phyloP scores from a whole-genome alignment of 2,113 vertebrate species.

The Dromas ardeola region DNA sequence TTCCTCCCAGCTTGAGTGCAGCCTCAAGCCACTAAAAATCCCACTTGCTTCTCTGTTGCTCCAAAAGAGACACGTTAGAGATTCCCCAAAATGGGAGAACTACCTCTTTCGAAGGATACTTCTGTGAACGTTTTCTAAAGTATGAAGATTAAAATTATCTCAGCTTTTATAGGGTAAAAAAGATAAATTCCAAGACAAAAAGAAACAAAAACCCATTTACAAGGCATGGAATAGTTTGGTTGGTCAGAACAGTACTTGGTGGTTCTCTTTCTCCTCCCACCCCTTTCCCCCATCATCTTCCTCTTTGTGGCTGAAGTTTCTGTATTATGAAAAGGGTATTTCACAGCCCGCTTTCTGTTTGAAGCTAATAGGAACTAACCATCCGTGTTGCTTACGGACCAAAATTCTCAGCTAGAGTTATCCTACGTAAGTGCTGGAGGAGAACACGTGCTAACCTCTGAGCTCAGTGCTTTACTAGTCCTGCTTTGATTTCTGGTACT shows the following conservation, averaged over 20 bases:
- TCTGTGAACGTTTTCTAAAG: not conserved
- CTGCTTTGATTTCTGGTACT: not conserved
- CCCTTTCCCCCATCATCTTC: accelerated
- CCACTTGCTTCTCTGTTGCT: not conserved
- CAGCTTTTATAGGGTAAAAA: not conserved
- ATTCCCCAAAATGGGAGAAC: not conserved
- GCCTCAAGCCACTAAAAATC: not conserved
- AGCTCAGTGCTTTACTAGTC: not conserved
- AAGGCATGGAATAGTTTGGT: not conserved
- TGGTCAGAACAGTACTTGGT: not conserved
- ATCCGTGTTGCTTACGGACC: not conserved
- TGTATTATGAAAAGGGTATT: not conserved
- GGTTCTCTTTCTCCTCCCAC: not conserved
- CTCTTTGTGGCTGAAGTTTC: not conserved
- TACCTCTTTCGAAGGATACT: not conserved
- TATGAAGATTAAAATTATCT: not conserved
- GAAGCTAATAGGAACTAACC: not conserved
- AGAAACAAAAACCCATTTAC: not conserved
- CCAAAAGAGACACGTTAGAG: not conserved
- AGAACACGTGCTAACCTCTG: not conserved
- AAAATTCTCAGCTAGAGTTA: not conserved
- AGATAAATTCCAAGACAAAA: not conserved
- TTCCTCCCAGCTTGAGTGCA: not conserved
- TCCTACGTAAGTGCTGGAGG: not conserved
- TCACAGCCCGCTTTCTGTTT: not conserved